A percentile compares a stretch with the other conserved stretches of the same genome.
phyloP scores from a whole-genome alignment of 2,113 vertebrate species.

The Callorhinus ursinus region DNA sequence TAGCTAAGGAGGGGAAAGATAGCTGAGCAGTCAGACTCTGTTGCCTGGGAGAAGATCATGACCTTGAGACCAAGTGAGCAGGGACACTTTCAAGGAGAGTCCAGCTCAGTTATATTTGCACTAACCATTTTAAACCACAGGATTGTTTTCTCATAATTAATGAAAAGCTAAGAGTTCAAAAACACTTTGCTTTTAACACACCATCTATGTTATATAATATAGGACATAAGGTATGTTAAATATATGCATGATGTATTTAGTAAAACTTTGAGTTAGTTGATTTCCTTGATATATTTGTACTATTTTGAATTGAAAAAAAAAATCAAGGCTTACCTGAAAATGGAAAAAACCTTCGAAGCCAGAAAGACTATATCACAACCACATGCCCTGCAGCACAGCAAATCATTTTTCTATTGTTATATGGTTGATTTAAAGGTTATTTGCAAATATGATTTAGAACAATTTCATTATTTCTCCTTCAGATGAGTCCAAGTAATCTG shows the following conservation, averaged over 20 bases:
- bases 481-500: neutral
- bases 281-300: no score
- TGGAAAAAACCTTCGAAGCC: neutral
- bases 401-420: neutral
- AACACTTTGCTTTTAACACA: neutral
- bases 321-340: neutral
- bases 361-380: neutral
- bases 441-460: constrained; percentile 4
- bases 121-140: neutral
- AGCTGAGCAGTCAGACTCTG: neutral
- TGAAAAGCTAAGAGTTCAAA: neutral
- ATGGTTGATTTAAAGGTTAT: neutral
- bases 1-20: neutral
- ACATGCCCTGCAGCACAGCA: neutral
- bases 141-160: neutral
- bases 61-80: neutral
- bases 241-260: neutral
- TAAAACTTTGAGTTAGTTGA: neutral
- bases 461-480: neutral
- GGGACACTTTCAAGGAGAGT: neutral
- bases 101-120: neutral
- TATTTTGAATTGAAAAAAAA: neutral
- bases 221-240: neutral
- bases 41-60: neutral
- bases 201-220: neutral